Conservation (phyloP, 1,140 invertebrate species). For the Drosophila micromelanica region DNA sequence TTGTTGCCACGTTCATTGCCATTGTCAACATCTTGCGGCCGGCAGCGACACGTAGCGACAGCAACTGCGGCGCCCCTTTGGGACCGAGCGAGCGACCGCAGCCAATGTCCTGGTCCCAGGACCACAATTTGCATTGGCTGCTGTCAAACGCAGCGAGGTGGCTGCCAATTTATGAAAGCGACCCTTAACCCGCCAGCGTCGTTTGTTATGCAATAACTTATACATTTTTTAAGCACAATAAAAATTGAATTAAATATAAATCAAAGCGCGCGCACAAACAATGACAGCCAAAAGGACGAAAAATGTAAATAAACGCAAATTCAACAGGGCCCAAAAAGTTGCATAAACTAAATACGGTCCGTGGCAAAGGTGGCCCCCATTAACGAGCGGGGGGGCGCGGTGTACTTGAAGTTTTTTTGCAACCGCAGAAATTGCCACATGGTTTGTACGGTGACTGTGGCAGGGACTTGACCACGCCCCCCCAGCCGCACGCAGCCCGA, state of each 20-base stretch:
- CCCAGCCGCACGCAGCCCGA: constrained; percentile 40
- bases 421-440: constrained; percentile 78
- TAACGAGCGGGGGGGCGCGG: constrained; percentile 10
- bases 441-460: constrained; percentile 46
- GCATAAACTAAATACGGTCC: constrained; percentile 15
- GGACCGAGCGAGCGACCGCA: not conserved
- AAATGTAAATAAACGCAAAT: constrained; percentile 11
- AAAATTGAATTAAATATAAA: constrained; percentile 83
- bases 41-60: constrained; percentile 55
- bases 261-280: constrained; percentile 56
- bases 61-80: not conserved
- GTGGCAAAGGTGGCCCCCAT: constrained; percentile 22
- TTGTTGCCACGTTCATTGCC: constrained; percentile 69
- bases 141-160: constrained; percentile 73
- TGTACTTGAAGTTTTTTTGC: constrained; percentile 62
- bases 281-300: constrained; percentile 26
- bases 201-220: constrained; percentile 71
- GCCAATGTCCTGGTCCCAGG: constrained; percentile 14
- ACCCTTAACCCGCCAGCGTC: constrained; percentile 53
- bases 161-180: constrained; percentile 73
- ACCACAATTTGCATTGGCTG: constrained; percentile 75
- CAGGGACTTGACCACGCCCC: constrained; percentile 51
- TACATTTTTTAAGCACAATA: constrained; percentile 77
- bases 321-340: constrained; percentile 1
- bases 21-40: constrained; percentile 79